Base-by-base conservation (phyloP, 1,140 invertebrate species). In the Drosophila kanapiae region DNA sequence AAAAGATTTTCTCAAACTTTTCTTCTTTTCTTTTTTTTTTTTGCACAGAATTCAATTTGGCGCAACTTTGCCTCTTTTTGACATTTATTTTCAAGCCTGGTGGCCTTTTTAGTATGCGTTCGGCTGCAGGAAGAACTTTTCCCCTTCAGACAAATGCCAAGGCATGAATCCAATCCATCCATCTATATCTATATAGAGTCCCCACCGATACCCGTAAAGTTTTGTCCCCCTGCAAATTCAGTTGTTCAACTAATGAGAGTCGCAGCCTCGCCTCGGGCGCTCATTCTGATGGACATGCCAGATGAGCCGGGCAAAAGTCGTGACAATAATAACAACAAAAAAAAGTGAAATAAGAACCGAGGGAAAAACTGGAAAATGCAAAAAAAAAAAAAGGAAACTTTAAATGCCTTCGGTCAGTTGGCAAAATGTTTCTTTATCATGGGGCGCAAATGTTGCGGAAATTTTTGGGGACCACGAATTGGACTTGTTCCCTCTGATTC, bases 211-310 rank as follows among this genome's bases (percentile, higher is more conserved):
- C 33, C 47, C 16, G 1, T 9, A 53, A 68, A 70, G 62, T 56
- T 56, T 65, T 65, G 38, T 70, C 64, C 51, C 23, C 23, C 14
- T 43, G 77, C 65, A 70, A 85, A 82, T 78, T 86, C 69, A 82
- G 64, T 85, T 85, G 83, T 83, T 87, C 53, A 82, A 86, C 82
- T 86, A 86, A 86, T 86, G 83, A 86, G 83, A 78, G 63, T 69
- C 57, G 45, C 47, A 69, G 54, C 59, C 43, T 51, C 47, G 75
- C 79, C 61, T 45, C 54, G 54, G 62, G 75, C 29, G 13, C 37
- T 74, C 67, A 69, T 68, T 77, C 58, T 64, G 82, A 58, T 77
- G 57, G 61, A 60, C 80, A 64, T 58, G 57, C 60, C 60, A 61
- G 76, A 61, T 69, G 62, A 67, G 69, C 37, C 51, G 27, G 47